Evolutionary conservation across 2,888 invertebrate genomes (phyloP), one percentile per base, ranked within the genome.

Genomic region (Pseudococcus viburni): DNA sequence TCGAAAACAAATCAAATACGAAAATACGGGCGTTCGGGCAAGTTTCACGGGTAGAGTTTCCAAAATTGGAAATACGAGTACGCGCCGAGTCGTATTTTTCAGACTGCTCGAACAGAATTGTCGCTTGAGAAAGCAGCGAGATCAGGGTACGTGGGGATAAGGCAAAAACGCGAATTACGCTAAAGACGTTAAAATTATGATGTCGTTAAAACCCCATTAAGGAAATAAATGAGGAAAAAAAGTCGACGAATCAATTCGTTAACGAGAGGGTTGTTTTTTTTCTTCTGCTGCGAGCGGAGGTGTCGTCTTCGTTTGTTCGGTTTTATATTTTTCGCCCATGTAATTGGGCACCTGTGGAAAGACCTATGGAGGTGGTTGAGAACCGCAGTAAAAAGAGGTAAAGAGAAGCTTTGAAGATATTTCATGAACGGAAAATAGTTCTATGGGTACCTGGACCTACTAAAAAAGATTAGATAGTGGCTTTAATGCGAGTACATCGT

Each of bases 231-330:
- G 80, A 83, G 80, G 73, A 83, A 83, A 83, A 77, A 83, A 46
- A 83, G 80, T 83, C 80, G 80, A 83, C 80, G 80, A 83, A 83
- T 83, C 80, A 83, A 83, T 83, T 83, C 80, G 80, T 83, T 83
- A 83, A 83, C 80, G 80, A 83, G 80, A 83, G 73, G 73, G 73
- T 73, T 73, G 26, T 73, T 33, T 73, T 73, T 33, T 33, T 73
- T 26, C 15, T 33, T 26, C 42, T 42, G 0, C 17, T 19, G 22
- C 22, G 2, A 0, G 9, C 17, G 1, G 4, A 15, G n/a, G 73
- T 73, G 73, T 73, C 73, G 73, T 73, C 80, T 83, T 83, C 64
- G 64, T 64, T 22, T 9, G 64, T 9, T 19, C 15, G 42, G 80
- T 46, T 19, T 64, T 22, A 6, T 59, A 59, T 22, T 22, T 77